Conservation (phyloP, 2,113 vertebrate species). For the Oreochromis tanganicae region DNA sequence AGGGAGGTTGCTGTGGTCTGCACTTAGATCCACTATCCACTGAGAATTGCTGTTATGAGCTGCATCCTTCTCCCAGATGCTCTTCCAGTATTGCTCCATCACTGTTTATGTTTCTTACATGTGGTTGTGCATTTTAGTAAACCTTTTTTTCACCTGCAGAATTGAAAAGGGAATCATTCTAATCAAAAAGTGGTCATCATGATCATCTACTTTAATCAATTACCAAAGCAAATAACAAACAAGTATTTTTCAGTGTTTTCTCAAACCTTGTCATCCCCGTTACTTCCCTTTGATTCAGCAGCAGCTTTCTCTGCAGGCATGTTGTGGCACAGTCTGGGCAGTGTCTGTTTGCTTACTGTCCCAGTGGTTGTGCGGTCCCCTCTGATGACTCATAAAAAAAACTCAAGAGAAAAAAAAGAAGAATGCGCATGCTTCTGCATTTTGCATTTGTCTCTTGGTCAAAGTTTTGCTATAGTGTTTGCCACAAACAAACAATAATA, state of each 20-base stretch:
- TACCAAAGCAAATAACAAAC: background rate
- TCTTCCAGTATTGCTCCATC: background rate
- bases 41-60: background rate
- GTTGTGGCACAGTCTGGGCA: background rate
- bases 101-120: background rate
- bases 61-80: background rate
- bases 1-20: background rate
- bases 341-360: background rate
- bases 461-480: background rate
- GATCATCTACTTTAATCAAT: background rate
- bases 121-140: background rate
- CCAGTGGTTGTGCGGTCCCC: background rate
- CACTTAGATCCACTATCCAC: background rate
- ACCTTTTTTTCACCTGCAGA: background rate
- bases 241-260: background rate
- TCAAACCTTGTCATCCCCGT: background rate
- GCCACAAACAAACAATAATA: background rate
- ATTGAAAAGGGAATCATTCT: background rate
- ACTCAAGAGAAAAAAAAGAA: background rate
- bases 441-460: background rate
- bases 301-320: background rate
- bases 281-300: background rate
- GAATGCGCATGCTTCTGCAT: background rate
- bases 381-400: conserved; percentile 32
- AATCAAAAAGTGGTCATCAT: background rate